Base-by-base conservation (phyloP, 2,888 invertebrate genomes). In the Drymonia ruficornis region DNA sequence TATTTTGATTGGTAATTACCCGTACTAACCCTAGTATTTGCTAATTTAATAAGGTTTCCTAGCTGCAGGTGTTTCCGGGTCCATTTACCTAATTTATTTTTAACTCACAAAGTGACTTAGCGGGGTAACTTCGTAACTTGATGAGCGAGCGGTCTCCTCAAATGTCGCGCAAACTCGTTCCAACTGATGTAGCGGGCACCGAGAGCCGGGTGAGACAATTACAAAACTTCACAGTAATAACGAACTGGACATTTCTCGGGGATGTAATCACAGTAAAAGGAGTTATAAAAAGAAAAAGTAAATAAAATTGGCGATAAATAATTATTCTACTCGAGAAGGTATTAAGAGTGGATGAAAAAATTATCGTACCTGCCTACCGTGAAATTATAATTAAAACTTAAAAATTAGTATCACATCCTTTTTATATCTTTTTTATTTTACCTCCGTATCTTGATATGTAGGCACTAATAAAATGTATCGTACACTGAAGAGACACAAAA, bases 191-290 rank as follows among this genome's bases (percentile, higher is more conserved):
- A 38, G 9, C 16, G 16, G 16, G 16, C 16, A 13, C 19, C 19
- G 7, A 28, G 15, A 45, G 11, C 28, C 11, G 23, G 15, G 18
- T 23, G 1, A 28, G 8, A n/a, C n/a, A 28, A 45, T 45, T 45
- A 45, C 28, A 23, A 45, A 45, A 45, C n/a, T 45, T n/a, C 28
- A 23, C 13, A 45, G 6, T 45, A 28, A 45, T 45, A 3, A 19
- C 18, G 43, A 19, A 43, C 40, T 8, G 16, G 9, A 16, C 16
- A 7, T 40, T 40, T 15, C 40, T 16, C 0, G 3, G 12, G 31
- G 9, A 31, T 31, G 12, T 9, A 13, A 12, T 31, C 31, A 2
- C 31, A 13, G 13, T 12, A 13, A 13, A 13, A 13, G 36, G n/a
- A 36, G 36, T 36, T 13, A 4, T 8, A 31, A n/a, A 31, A 31